Base-by-base conservation (phyloP, 2,888 invertebrate species). In the Carcina quercana region DNA sequence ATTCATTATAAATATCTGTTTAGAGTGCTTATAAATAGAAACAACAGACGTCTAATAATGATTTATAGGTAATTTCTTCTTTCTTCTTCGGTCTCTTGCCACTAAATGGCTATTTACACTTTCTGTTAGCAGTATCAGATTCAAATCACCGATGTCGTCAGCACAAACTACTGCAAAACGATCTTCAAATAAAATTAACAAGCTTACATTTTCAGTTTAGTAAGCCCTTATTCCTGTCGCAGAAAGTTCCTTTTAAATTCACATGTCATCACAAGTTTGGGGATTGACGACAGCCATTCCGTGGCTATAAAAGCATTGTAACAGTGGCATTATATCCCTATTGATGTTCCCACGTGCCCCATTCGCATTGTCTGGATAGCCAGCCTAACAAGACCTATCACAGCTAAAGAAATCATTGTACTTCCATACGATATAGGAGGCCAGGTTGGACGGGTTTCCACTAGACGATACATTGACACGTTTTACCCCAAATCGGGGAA, bases 401-500 rank as follows among this genome's bases (percentile, higher is more conserved):
- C n/a, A n/a, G n/a, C n/a, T n/a, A n/a, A 25, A 11, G 34, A 22
- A 15, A 19, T 24, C 2, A 20, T 1, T 2, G 29, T 34, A 29
- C 11, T 31, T 31, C 10, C 6, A n/a, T 14, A 14, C 41, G 17
- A 29, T 21, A 34, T 19, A 34, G 13, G 35, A 49, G 59, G n/a
- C 53, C 63, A 42, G 28, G 21, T 29, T 46, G 53, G n/a, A 19
- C 19, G 57, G 61, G 69, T 37, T 26, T 32, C 37, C 34, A 38
- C n/a, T 38, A 17, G 45, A 45, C 56, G 48, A 53, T 50, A 54
- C 54, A 66, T 61, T 62, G 58, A 53, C 54, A 52, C 45, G 50
- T 35, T 67, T 74, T 67, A 65, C 69, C 69, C 73, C 59, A 59
- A 64, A 69, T 60, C 41, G 48, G 48, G 40, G 45, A 50, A 59